Percentiles rank a stretch among this genome's conserved stretches.
Evolutionary conservation across 2,113 vertebrate genomes (phyloP).

Genomic region (Leuciscus idus): DNA sequence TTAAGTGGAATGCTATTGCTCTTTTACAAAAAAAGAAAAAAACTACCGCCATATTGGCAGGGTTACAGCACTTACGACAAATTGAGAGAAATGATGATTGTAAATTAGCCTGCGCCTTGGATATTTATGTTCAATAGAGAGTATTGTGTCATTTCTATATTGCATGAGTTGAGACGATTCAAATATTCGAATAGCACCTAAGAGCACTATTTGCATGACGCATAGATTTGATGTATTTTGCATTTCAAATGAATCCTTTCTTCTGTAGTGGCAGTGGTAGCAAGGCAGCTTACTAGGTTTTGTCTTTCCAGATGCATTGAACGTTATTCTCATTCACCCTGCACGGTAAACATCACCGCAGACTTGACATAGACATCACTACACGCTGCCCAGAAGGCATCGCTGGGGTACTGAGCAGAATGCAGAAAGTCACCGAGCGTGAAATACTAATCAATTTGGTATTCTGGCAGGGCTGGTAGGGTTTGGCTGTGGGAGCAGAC

Average conservation of each 20-base stretch:
- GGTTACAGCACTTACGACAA: neutral
- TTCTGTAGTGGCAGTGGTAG: too few species aligned
- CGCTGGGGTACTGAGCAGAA: slow-evolving; percentile 11
- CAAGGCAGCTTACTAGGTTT: neutral
- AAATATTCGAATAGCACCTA: neutral
- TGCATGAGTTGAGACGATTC: too few species aligned
- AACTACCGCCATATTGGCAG: neutral
- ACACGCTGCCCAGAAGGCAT: slow-evolving; percentile 9
- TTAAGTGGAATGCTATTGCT: neutral
- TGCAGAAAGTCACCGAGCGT: neutral
- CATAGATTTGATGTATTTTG: neutral
- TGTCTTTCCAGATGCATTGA: neutral
- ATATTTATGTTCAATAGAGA: too few species aligned
- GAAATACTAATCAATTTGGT: slow-evolving; percentile 39
- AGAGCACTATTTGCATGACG: neutral
- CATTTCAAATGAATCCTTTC: neutral
- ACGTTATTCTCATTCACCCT: neutral
- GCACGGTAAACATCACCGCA: neutral
- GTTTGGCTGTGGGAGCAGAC: slow-evolving; percentile 23
- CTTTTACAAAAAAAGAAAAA: neutral
- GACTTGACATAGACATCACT: neutral
- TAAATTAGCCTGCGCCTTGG: too few species aligned
- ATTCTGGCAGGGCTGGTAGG: neutral
- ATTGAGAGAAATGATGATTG: neutral
- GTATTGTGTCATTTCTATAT: too few species aligned